Base-by-base conservation (phyloP, 2,888 invertebrate species). In the Eupithecia dodoneata region DNA sequence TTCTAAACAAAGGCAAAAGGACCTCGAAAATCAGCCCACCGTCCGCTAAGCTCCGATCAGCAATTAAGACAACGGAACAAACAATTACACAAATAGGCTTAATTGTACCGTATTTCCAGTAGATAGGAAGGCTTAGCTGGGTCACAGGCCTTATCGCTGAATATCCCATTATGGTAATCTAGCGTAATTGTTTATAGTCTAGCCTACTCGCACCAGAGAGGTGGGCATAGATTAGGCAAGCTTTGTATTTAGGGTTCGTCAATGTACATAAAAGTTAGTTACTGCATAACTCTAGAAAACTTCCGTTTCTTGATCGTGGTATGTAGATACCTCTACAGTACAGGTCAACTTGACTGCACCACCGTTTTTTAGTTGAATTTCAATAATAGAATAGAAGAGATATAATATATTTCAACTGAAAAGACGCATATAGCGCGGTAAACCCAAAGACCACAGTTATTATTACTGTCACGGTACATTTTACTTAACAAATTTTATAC, bases 171-270 rank as follows among this genome's bases (percentile, higher is more conserved):
- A 87, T 85, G 86, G 83, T 87, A 86, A 88, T 88, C 84, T 85
- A 82, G 81, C 79, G 80, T 87, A 88, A 89, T 87, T 87, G 87
- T 87, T 87, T 86, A 85, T 84, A 80, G 82, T 80, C 82, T 84
- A 80, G 78, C 83, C 79, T 84, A 79, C 76, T 76, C 78, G 67
- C 78, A 73, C 63, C 67, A 72, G 73, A 65, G 76, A 79, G 75
- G 79, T 80, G 78, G 73, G 42, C 81, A 79, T 76, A 81, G 81
- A 82, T 76, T 73, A 80, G 59, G 71, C 71, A 59, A 67, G 42
- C 44, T 66, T 47, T 45, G 3, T 7, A n/a, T 69, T 12, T 70
- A n/a, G 18, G 13, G 49, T 49, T 49, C 10, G 12, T 6, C 4
- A 4, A 0, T 13, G 4, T 12, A 13, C 12, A 13, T 49, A 0